These are phyloP conservation scores for Etia nguti DNA, from an alignment of 2,113 vertebrate species.

Conservation along the genomic window DNA sequence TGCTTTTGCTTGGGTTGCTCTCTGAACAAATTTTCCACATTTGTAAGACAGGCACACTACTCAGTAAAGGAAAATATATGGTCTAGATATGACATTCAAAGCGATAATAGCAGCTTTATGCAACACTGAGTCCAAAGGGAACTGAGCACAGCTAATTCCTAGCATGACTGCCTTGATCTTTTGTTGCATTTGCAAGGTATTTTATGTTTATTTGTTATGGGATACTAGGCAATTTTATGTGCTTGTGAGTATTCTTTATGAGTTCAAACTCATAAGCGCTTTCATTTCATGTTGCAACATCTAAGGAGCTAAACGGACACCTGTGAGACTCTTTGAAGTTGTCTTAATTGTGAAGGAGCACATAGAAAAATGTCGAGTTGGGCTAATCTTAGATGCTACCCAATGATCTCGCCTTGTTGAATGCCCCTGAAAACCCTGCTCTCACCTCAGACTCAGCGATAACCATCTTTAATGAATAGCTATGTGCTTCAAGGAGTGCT, in stretches of 20 bases:
- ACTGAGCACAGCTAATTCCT: constrained; percentile 19
- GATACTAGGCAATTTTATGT: constrained; percentile 6
- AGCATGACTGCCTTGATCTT: constrained; percentile 34
- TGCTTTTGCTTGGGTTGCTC: constrained; percentile 14
- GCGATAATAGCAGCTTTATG: constrained; percentile 48
- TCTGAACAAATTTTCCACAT: constrained; percentile 25
- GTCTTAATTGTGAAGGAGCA: constrained; percentile 45
- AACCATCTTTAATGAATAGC: constrained; percentile 80
- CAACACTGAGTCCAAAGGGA: constrained; percentile 35
- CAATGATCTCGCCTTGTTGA: constrained; percentile 51
- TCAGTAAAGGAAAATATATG: constrained; percentile 42
- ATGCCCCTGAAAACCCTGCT: constrained; percentile 57
- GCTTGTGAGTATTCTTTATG: not conserved
- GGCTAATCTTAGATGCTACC: constrained; percentile 41
- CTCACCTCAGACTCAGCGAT: constrained; percentile 58
- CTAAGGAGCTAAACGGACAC: constrained; percentile 22
- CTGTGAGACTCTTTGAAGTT: constrained; percentile 46
- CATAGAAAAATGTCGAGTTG: not conserved
- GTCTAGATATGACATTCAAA: constrained; percentile 34
- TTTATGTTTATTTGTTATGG: constrained; percentile 42
- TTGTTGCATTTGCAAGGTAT: constrained; percentile 43
- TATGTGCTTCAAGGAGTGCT: constrained; percentile 68
- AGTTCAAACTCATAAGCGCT: constrained; percentile 14
- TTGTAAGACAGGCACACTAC: constrained; percentile 18
- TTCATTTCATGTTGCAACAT: constrained; percentile 13